phyloP scores from a whole-genome alignment of 2,888 invertebrate species.

The Chymomyza caudatula region DNA sequence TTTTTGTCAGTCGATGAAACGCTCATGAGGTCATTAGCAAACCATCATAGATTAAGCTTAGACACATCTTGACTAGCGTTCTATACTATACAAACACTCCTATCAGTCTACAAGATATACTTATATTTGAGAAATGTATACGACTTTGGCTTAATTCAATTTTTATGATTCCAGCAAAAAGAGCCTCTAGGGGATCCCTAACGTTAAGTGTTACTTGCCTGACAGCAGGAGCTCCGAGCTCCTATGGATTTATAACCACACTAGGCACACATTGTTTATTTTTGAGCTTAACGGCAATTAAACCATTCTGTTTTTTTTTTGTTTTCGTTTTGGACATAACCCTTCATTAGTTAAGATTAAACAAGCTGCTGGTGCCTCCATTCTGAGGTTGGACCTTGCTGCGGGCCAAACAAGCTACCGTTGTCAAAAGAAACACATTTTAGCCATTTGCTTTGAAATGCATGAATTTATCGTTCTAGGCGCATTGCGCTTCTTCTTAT shows the following conservation, averaged over 20 bases:
- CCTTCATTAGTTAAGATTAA: neutral
- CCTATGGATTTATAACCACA: neutral
- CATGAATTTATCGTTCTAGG: neutral
- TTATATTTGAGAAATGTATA: neutral
- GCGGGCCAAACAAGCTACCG: neutral
- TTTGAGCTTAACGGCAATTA: neutral
- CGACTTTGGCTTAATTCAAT: neutral
- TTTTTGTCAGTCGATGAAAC: slow-evolving; percentile 1
- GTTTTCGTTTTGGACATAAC: too few species aligned
- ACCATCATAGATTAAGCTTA: neutral
- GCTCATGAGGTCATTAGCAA: neutral
- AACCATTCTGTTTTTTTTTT: neutral
- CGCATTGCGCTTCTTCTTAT: neutral
- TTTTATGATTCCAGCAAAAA: neutral
- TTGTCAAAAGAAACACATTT: neutral
- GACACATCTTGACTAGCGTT: neutral
- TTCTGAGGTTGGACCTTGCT: neutral
- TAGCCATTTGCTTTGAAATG: neutral
- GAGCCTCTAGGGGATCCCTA: neutral
- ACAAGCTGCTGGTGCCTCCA: neutral
- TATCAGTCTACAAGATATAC: neutral
- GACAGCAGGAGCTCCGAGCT: neutral
- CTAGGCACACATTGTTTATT: neutral
- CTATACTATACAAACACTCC: slow-evolving; percentile 36
- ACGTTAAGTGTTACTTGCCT: neutral